Evolutionary conservation across 2,113 vertebrate species (phyloP).

Genomic region (Serilophus lunatus): DNA sequence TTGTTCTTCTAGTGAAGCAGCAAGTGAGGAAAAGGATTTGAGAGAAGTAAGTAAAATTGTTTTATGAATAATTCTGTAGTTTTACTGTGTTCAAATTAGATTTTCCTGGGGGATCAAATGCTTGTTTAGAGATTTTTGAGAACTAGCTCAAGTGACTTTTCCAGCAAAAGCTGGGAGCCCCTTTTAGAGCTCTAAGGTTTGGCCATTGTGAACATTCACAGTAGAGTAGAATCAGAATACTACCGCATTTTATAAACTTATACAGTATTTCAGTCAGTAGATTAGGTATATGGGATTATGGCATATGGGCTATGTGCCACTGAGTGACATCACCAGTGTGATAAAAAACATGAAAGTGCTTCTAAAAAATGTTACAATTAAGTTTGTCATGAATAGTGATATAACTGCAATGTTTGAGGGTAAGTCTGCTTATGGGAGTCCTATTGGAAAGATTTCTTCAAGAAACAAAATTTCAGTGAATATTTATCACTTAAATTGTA

Average conservation of each 20-base stretch:
- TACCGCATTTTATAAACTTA: background rate
- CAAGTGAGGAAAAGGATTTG: conserved; percentile 47
- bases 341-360: background rate
- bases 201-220: background rate
- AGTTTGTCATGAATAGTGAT: background rate
- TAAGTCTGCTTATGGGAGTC: background rate
- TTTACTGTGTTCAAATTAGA: background rate
- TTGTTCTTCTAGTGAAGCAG: conserved; percentile 63
- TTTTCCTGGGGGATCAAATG: background rate
- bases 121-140: background rate
- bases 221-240: background rate
- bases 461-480: background rate
- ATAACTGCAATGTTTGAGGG: background rate
- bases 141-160: background rate
- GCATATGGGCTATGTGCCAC: background rate
- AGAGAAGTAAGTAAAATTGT: conserved; percentile 68
- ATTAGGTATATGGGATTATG: background rate
- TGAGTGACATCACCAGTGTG: background rate
- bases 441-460: background rate
- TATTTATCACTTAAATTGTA: background rate
- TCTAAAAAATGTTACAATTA: background rate
- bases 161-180: background rate
- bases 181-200: background rate
- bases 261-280: background rate
- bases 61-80: background rate